Evolutionary conservation across 2,113 vertebrate genomes (phyloP).

Genomic region (Vicugna pacos): DNA sequence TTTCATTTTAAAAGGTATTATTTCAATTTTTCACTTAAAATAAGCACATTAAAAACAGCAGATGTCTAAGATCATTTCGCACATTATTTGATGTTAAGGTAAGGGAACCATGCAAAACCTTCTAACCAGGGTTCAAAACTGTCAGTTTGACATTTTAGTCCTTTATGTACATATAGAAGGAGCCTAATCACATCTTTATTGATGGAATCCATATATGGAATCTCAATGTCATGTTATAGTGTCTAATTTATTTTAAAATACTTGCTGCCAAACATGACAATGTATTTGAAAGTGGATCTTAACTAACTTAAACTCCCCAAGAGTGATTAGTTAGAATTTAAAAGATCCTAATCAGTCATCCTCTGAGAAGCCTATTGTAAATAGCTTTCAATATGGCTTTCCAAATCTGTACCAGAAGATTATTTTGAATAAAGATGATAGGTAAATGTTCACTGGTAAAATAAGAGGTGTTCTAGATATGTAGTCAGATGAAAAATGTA

Average conservation of each 20-base stretch:
- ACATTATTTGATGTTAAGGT: slow-evolving; percentile 35
- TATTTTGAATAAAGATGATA: not conserved
- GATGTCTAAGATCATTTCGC: not conserved
- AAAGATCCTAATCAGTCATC: not conserved
- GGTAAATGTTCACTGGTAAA: not conserved
- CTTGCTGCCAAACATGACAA: not conserved
- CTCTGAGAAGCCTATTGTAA: not conserved
- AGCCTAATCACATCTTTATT: not conserved
- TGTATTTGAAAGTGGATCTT: not conserved
- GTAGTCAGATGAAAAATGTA: not conserved
- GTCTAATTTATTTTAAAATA: not conserved
- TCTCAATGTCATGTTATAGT: not conserved
- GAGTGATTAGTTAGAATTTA: not conserved
- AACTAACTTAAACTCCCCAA: not conserved
- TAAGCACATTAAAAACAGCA: slow-evolving; percentile 54
- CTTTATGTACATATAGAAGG: not conserved
- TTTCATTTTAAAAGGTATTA: slow-evolving; percentile 43
- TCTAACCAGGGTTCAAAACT: slow-evolving; percentile 50
- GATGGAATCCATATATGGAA: not conserved
- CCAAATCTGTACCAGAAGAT: not conserved
- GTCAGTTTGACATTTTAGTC: slow-evolving; percentile 30
- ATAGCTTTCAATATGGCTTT: not conserved
- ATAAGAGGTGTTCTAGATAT: not conserved
- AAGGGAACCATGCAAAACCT: slow-evolving; percentile 35
- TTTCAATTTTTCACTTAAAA: slow-evolving; percentile 42